A percentile compares a stretch with the other conserved stretches of the same genome.
phyloP scores from a whole-genome alignment of 2,797 vertebrate species.

The Acanthiza pusilla region DNA sequence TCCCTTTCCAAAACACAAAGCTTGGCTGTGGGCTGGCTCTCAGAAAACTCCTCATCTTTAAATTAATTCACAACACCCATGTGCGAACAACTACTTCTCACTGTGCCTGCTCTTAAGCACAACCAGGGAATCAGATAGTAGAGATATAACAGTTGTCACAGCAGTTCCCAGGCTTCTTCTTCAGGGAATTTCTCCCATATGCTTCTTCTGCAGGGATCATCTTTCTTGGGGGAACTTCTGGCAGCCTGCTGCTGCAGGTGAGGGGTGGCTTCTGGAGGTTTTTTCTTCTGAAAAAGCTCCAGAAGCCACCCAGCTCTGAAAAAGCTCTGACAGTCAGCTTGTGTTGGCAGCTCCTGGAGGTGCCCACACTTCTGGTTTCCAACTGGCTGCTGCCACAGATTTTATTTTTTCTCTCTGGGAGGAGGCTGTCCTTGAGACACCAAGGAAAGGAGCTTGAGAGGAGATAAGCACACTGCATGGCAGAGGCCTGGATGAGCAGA shows the following conservation, averaged over 20 bases:
- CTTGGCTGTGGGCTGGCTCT: background rate
- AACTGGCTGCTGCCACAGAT: background rate
- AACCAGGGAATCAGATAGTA: background rate
- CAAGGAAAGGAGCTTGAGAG: background rate
- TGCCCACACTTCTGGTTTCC: background rate
- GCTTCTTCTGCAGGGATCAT: background rate
- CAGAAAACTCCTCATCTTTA: background rate
- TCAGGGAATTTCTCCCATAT: conserved; percentile 23
- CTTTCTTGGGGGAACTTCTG: background rate
- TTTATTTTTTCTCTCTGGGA: background rate
- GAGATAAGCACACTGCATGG: background rate
- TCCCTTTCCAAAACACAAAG: background rate
- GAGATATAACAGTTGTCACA: conserved; percentile 13
- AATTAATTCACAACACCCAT: background rate
- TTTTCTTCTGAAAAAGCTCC: background rate
- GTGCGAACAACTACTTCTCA: background rate
- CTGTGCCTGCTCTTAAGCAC: background rate
- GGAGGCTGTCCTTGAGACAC: background rate
- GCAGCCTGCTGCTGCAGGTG: background rate
- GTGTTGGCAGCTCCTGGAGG: background rate
- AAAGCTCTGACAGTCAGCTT: background rate
- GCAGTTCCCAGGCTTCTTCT: background rate
- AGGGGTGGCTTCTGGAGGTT: background rate
- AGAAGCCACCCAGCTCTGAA: too few relatives aligned
- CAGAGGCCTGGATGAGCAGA: background rate